Conservation (phyloP, 2,888 invertebrate species). For the Drosophila limbata region DNA sequence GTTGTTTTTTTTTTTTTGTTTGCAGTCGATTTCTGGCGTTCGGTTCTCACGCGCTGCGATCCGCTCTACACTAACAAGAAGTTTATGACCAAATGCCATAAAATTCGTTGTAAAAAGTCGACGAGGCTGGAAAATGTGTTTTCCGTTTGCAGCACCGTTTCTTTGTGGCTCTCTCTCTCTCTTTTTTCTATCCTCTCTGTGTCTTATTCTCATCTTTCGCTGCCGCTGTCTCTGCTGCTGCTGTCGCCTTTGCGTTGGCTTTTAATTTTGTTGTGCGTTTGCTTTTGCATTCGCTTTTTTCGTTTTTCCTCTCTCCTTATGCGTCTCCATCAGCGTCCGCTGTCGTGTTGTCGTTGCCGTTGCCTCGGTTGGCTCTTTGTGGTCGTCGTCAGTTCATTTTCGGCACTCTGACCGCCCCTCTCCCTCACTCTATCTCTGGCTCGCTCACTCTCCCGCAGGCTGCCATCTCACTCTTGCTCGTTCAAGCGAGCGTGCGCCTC, state of each 20-base stretch:
- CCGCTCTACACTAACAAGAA: conserved; percentile 84
- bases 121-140: conserved; percentile 80
- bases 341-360: conserved; percentile 29
- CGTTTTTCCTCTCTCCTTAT: conserved; percentile 27
- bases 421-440: conserved; percentile 25
- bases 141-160: conserved; percentile 65
- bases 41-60: conserved; percentile 78
- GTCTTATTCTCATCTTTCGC: conserved; percentile 31
- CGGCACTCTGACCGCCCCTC: conserved; percentile 50
- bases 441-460: conserved; percentile 25
- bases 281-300: conserved; percentile 40
- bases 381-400: conserved; percentile 50
- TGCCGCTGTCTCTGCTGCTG: conserved; percentile 13
- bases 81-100: conserved; percentile 86
- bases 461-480: conserved; percentile 35
- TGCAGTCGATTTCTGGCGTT: conserved; percentile 45
- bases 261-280: conserved; percentile 59
- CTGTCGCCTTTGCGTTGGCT: conserved; percentile 30
- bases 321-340: conserved; percentile 9
- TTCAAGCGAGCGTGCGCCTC: conserved; percentile 38
- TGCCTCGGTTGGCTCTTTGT: conserved; percentile 55
- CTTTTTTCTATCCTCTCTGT: conserved; percentile 10
- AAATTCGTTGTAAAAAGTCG: conserved; percentile 85
- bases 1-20: conserved; percentile 35
- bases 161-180: conserved; percentile 16